Evolutionary conservation across 2,113 vertebrate genomes (phyloP).

Genomic region (Thermophis baileyi): DNA sequence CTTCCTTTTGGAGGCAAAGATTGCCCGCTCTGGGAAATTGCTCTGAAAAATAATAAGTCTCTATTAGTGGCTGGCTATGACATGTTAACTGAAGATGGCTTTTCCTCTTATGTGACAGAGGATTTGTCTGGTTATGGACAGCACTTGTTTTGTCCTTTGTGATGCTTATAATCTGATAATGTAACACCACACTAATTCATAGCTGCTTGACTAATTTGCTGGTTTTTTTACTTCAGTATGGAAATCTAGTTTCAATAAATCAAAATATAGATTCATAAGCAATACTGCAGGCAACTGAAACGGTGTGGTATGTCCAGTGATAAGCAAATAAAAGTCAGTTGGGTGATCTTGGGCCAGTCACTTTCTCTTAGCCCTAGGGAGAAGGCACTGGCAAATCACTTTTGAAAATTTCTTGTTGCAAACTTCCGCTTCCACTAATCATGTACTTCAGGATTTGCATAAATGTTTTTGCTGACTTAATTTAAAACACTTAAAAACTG

Average conservation of each 20-base stretch:
- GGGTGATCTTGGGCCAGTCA: too few relatives aligned
- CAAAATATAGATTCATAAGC: not conserved
- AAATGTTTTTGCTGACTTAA: not conserved
- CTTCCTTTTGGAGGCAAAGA: too few relatives aligned
- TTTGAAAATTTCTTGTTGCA: not conserved
- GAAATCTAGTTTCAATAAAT: not conserved
- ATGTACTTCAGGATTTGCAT: not conserved
- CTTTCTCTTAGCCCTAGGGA: not conserved
- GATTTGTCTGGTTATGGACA: not conserved
- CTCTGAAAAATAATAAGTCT: too few relatives aligned
- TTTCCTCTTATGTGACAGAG: not conserved
- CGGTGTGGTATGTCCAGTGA: not conserved
- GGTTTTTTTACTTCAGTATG: not conserved
- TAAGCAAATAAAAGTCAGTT: not conserved
- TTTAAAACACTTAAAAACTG: not conserved
- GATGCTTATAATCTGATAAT: too few relatives aligned
- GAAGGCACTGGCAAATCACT: not conserved
- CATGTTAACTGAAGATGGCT: too few relatives aligned
- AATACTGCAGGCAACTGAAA: not conserved
- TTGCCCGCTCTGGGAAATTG: too few relatives aligned
- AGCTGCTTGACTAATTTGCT: not conserved
- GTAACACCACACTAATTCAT: not conserved
- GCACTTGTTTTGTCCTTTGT: not conserved
- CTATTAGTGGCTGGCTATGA: too few relatives aligned
- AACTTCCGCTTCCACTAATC: not conserved